Evolutionary conservation across 2,797 vertebrate species (phyloP), one percentile per base, ranked within the genome.

Genomic region (Hybognathus amarus): DNA sequence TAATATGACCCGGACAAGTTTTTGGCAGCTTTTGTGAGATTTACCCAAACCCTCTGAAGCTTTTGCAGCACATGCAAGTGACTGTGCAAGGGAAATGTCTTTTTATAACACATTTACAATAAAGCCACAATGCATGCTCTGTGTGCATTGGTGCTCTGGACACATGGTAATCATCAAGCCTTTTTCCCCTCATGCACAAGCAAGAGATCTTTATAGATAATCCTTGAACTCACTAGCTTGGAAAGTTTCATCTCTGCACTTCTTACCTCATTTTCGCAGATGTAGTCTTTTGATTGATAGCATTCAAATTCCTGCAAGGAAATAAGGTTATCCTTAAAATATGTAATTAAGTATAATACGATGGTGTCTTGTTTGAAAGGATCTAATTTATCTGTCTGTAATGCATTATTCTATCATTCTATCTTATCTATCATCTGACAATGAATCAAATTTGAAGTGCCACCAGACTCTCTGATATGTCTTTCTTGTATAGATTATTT

Each of bases 261-360:
- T 83, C 88, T 89, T 88, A 90, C 90, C 87, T 91, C 89, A 89
- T 89, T 91, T 89, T 87, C 88, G 85, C 91, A 92, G 86, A 86
- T 88, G 90, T 91, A 91, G 91, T 92, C 91, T 90, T 90, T 91
- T 83, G 90, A 90, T 85, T 91, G 87, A 91, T 90, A 92, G 90
- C 89, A 92, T 88, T 92, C 91, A 89, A 91, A 92, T 92, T 81
- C 90, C 91, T 92, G 88, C 86, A 82, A 61, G 20, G 40, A 67
- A 47, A 82, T 33, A 11, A 80, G 38, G 45, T 71, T 24, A 45
- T 38, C n/a, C 27, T 50, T 45, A 24, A 82, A 27, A 67, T n/a
- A 27, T 67, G 27, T 47, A 52, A 78, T 45, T 54, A 79, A 79
- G 20, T 54, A 54, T 69, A 68, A 69, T 80, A 45, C 0, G 7